Conservation (phyloP, 1,140 invertebrate species). For the Sesamia nonagrioides region DNA sequence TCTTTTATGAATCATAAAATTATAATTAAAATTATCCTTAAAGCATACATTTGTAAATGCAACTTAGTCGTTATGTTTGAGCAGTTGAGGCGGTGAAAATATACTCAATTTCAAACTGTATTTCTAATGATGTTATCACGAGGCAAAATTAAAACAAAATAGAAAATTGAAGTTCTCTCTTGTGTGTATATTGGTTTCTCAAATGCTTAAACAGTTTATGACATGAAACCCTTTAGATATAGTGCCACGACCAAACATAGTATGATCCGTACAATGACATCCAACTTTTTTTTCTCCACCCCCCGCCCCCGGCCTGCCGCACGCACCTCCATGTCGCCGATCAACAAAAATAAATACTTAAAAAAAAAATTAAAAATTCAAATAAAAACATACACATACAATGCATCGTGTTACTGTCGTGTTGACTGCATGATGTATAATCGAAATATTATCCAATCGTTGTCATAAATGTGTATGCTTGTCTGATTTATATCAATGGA, state of each 20-base stretch:
- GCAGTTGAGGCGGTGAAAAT: slow-evolving; percentile 64
- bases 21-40: slow-evolving; percentile 66
- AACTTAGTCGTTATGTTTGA: slow-evolving; percentile 66
- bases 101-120: background rate
- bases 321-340: slow-evolving; percentile 78
- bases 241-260: slow-evolving; percentile 77
- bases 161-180: background rate
- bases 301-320: slow-evolving; percentile 79
- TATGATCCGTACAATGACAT: slow-evolving; percentile 84
- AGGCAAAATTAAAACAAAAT: background rate
- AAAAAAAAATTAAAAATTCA: slow-evolving; percentile 57
- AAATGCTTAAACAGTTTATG: slow-evolving; percentile 62
- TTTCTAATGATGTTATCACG: background rate
- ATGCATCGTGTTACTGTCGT: slow-evolving; percentile 84
- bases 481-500: slow-evolving; percentile 63
- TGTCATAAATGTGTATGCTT: slow-evolving; percentile 85
- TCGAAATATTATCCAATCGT: slow-evolving; percentile 66
- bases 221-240: slow-evolving; percentile 69
- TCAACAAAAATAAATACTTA: slow-evolving; percentile 69
- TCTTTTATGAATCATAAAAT: slow-evolving; percentile 65
- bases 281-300: slow-evolving; percentile 83
- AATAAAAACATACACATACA: slow-evolving; percentile 78
- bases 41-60: slow-evolving; percentile 79
- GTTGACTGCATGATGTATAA: slow-evolving; percentile 81
- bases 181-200: slow-evolving; percentile 25